Evolutionary conservation across 2,888 invertebrate species (phyloP).

Genomic region (Loripinus fragilis): DNA sequence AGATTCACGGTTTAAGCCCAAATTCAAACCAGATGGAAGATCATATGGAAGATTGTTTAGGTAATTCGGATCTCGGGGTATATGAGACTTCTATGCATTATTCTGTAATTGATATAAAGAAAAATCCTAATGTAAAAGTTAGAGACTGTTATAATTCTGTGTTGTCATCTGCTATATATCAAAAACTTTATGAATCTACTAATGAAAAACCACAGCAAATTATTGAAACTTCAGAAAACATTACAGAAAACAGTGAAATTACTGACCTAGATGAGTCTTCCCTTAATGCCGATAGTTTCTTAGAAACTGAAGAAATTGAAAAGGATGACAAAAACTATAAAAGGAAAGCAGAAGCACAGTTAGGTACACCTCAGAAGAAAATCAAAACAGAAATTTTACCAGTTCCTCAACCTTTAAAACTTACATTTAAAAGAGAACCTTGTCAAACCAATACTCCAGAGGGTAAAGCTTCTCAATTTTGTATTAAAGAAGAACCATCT

Average conservation of each 20-base stretch:
- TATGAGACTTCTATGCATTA: not conserved
- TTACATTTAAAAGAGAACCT: not conserved
- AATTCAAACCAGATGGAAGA: constrained; percentile 39
- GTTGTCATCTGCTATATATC: constrained; percentile 8
- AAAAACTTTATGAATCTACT: not conserved
- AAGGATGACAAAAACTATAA: not conserved
- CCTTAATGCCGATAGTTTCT: not conserved
- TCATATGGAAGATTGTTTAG: constrained; percentile 28
- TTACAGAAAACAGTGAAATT: not conserved
- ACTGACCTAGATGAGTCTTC: not conserved
- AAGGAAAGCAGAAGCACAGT: not conserved
- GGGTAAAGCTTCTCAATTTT: not conserved
- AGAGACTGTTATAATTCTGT: constrained; percentile 13
- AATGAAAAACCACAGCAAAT: not conserved
- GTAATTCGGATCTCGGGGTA: not conserved
- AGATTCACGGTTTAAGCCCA: constrained; percentile 55
- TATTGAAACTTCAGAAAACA: not conserved
- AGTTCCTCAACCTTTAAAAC: not conserved
- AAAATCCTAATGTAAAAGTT: constrained; percentile 13
- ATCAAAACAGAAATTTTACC: constrained; percentile 26
- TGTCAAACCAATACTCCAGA: not conserved
- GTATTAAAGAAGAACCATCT: not conserved
- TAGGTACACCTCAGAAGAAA: constrained; percentile 1
- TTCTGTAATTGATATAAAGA: constrained; percentile 11
- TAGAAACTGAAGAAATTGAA: not conserved